Base-by-base conservation (phyloP, 2,888 invertebrate genomes). In the Aleiodes testaceus region DNA sequence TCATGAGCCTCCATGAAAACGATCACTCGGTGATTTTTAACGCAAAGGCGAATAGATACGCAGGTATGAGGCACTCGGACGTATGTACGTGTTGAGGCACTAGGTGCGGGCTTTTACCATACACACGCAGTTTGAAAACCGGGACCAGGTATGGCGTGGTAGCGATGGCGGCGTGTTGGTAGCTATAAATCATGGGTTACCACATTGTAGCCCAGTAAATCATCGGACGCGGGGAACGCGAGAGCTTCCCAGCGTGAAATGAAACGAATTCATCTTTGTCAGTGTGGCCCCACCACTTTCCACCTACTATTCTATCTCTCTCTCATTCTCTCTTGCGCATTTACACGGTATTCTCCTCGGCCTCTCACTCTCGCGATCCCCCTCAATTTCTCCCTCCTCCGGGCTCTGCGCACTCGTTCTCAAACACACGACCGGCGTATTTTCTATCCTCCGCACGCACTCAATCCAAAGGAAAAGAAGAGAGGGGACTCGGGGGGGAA, bases 171-270 rank as follows among this genome's bases (percentile, higher is more conserved):
- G 89, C 89, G 89, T 89, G 90, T 90, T 89, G 90, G 89, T 89
- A 87, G 87, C 88, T 83, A 90, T 91, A 91, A 91, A 91, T 91
- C 91, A 91, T 91, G 91, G 90, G 90, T 90, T 91, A 91, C 91
- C 91, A 91, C 91, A 91, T 90, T 90, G 91, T 90, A 90, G 90
- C 90, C 89, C 90, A 89, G 90, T 91, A 91, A 91, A 91, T 91
- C 91, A 91, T 91, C 89, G 87, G 87, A 87, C 85, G 86, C 86
- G 85, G 87, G 85, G 87, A 85, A 85, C 84, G 87, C 84, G 87
- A 87, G 87, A 87, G 87, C 87, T 86, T 87, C 85, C 85, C 86
- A 87, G 87, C 87, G 87, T 88, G 88, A 88, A 88, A 88, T 88
- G 88, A 88, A 88, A 88, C 88, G 87, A 88, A 88, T 88, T 87